Base-by-base conservation (phyloP, 2,797 vertebrate species). In the Erpetoichthys calabaricus region DNA sequence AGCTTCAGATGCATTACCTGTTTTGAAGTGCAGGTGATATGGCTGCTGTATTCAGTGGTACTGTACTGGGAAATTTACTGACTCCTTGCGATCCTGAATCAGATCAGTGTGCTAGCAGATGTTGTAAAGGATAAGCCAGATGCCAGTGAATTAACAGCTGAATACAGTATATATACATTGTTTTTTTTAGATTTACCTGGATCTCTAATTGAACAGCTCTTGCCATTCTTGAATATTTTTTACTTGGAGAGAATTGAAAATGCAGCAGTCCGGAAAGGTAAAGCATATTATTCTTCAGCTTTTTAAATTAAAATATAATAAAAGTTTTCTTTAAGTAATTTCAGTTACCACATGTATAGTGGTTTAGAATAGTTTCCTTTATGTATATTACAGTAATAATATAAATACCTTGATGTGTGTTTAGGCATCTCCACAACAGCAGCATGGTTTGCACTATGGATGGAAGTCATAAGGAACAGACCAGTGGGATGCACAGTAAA, bases 241-340 rank as follows among this genome's bases (percentile, higher is more conserved):
- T 86, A 85, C 55, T 83, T 97, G 57, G 86, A 91, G 60, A 81
- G 86, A 56, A 81, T 93, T 55, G 91, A 94, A 73, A 70, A 79
- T 25, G 71, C 70, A 4, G 85, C 89, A 3, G 79, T 79, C 59
- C 78, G 75, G 60, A 92, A 87, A 91, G 90, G 93, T 92, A 62
- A 5, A 51, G n/a, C n/a, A 3, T 3, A 47, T 44, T 4, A 47
- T 45, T 45, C 47, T 44, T 25, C 45, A 57, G n/a, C 10, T 41
- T 57, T 6, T 44, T 50, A 8, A 44, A 50, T 47, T 10, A 41
- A 92, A 87, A 91, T 90, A 92, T 92, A 61, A 5, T 51, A n/a
- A n/a, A 3, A 1, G 42, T 44, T 4, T 25, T 45, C 46, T 9
- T 44, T 25, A 9, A 57, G n/a, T 7, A 8, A 45, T 6, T 44